Base-by-base conservation (phyloP, 2,888 invertebrate species). In the Tenthredo notha region DNA sequence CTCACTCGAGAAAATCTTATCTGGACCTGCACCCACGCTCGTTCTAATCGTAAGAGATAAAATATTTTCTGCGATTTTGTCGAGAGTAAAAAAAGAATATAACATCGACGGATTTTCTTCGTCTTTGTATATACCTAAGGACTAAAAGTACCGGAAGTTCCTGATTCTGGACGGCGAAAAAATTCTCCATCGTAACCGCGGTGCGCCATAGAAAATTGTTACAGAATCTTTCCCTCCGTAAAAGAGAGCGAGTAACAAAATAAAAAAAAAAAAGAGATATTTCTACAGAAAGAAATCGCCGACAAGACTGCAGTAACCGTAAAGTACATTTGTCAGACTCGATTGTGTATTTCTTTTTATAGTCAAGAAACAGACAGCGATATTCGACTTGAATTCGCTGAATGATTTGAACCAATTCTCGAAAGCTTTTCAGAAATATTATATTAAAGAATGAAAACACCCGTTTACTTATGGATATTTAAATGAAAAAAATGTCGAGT, bases 101-200 rank as follows among this genome's bases (percentile, higher is more conserved):
- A 74, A 74, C 43, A n/a, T 43, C n/a, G 40, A 37, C 12, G 43
- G 21, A 74, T 74, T 43, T 74, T 43, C 21, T 43, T 21, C 25
- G 61, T n/a, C 6, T 70, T 29, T 70, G 33, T 47, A 37, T 21
- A 43, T 2, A 61, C 25, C n/a, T 40, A 21, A 40, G 43, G 21
- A 43, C 72, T 21, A 21, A 43, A 43, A 43, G 40, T 74, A 43
- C 72, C 40, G 72, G 72, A 74, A 74, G 43, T 74, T 74, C 12
- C 72, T 43, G 18, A 18, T 37, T 43, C 43, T 74, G 18, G 9
- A n/a, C n/a, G 5, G n/a, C 72, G 29, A 4, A 18, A 74, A 74
- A 43, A 43, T 74, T 43, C n/a, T 7, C n/a, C 9, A 74, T 21
- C 43, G 21, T 25, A 37, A 74, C n/a, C 33, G 37, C 4, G 12